Base-by-base conservation (phyloP, 2,113 vertebrate species). In the Chaetura pelagica region DNA sequence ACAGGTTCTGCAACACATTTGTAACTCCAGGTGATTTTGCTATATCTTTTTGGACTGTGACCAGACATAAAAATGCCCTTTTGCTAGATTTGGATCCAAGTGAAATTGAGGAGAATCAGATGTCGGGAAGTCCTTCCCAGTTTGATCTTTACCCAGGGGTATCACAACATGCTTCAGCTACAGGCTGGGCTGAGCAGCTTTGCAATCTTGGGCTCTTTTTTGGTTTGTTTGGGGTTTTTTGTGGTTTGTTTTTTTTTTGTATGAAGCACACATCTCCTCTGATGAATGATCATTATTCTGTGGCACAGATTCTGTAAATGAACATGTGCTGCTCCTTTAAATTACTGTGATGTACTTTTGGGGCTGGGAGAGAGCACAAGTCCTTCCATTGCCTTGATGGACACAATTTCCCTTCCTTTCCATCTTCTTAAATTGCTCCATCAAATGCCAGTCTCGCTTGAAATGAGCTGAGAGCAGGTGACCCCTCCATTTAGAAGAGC, bases 1-100 rank as follows among this genome's bases (percentile, higher is more conserved):
- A 96, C 87, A 97, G 95, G 95, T 96, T 97, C 96, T 97, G 97
- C 96, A 96, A 93, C 89, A 96, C 96, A 96, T 97, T 95, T 95
- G 93, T 95, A 95, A 85, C 94, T 93, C 78, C 91, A 95, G 95
- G 93, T 94, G 94, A 96, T 96, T 97, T 94, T 87, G 58, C 80
- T 89, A 73, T 67, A 75, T 74, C 90, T 95, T 93, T 86, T 91
- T 97, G 87, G 95, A 89, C 61, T 29, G 44, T n/a, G 72, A 93
- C 92, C 96, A 97, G 89, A 85, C 26, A 78, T 42, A 84, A 81
- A 77, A 64, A 69, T 84, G 93, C 87, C 84, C 87, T 94, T 90
- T 89, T 86, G 52, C 84, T 84, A 49, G 94, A 78, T 93, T 94
- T 95, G 92, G 88, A 84, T 96, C 80, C 95, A 95, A 82, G 82